phyloP scores from a whole-genome alignment of 35 echinoderm and acorn worm species.

The Chiridota heheva region DNA sequence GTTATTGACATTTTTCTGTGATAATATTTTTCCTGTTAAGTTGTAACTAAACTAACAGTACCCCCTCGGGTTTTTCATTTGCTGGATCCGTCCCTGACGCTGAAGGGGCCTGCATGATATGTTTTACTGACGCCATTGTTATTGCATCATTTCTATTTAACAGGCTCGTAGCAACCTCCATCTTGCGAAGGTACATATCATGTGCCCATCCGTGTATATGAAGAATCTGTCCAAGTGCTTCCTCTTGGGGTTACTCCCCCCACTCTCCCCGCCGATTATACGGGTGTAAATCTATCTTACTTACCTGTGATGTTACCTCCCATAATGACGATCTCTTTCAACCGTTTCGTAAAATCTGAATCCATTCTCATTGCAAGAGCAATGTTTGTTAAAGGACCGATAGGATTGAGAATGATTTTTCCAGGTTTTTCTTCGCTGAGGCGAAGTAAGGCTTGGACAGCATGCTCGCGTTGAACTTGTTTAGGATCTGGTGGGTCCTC shows the following conservation, averaged over 20 bases:
- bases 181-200: neutral
- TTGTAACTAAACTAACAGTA: too few species aligned
- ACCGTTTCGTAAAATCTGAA: constrained; percentile 65
- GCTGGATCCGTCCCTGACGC: too few species aligned
- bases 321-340: constrained; percentile 87
- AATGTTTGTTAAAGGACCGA: constrained; percentile 94
- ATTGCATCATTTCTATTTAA: neutral
- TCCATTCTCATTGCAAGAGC: constrained; percentile 83
- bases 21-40: too few species aligned
- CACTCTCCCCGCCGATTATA: neutral
- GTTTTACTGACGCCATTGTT: too few species aligned
- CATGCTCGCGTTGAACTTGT: constrained; percentile 71
- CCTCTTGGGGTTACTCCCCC: neutral
- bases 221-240: too few species aligned
- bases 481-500: neutral
- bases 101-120: too few species aligned
- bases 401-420: constrained; percentile 82
- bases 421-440: constrained; percentile 79
- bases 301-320: constrained; percentile 89
- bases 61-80: too few species aligned
- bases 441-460: constrained; percentile 69
- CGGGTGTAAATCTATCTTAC: too few species aligned
- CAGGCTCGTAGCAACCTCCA: neutral
- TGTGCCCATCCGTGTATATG: neutral
- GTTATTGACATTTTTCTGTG: too few species aligned